Evolutionary conservation across 2,797 vertebrate genomes (phyloP).

Genomic region (Monodelphis domestica): DNA sequence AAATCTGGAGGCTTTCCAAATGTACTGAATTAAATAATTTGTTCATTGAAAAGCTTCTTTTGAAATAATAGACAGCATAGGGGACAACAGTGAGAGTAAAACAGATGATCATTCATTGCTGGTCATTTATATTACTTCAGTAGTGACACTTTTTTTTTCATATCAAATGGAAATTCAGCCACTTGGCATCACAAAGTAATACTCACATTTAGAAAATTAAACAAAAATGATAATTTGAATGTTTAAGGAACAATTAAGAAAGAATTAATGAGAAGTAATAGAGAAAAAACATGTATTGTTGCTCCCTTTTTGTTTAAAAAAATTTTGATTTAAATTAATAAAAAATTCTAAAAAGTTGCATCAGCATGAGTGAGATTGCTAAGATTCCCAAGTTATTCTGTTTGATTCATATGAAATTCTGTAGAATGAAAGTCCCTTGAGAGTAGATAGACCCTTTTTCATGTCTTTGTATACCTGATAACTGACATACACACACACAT

Average conservation of each 20-base stretch:
- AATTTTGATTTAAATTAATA: background rate
- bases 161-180: background rate
- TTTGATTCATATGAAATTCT: background rate
- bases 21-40: background rate
- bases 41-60: background rate
- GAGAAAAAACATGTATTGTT: background rate
- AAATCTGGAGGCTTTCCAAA: background rate
- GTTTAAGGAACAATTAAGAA: background rate
- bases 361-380: background rate
- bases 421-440: background rate
- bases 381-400: background rate
- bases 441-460: background rate
- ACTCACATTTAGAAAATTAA: background rate
- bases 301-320: background rate
- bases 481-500: background rate
- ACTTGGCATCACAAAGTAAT: background rate
- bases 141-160: background rate
- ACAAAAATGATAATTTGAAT: background rate
- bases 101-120: background rate
- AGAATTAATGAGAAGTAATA: background rate
- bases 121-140: background rate
- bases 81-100: background rate
- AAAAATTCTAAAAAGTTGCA: background rate
- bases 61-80: background rate
- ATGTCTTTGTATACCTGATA: background rate